These are phyloP conservation scores for Gisinianus flammeolus DNA, from an alignment of 2,888 invertebrate genomes.

Conservation along the genomic window DNA sequence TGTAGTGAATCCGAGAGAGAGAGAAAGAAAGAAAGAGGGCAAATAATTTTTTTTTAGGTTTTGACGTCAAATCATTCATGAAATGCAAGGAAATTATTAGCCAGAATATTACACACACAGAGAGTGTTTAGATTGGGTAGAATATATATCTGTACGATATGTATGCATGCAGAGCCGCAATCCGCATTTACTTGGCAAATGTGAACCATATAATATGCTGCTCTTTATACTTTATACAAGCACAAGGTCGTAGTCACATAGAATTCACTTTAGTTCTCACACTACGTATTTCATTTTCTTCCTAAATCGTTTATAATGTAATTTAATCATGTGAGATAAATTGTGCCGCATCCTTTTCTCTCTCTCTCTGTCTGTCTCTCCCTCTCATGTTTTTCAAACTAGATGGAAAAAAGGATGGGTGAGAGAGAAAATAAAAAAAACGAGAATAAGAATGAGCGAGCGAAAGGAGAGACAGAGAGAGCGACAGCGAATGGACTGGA, in stretches of 20 bases:
- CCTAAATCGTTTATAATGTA: neutral
- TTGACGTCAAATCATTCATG: neutral
- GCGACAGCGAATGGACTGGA: neutral
- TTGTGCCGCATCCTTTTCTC: neutral
- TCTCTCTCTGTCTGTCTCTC: constrained; percentile 7
- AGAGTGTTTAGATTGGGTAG: neutral
- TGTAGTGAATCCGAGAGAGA: neutral
- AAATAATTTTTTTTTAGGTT: neutral
- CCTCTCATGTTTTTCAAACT: neutral
- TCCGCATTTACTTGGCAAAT: neutral
- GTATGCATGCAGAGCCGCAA: no score
- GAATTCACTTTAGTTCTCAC: neutral
- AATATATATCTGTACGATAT: no score
- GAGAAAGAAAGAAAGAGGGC: neutral
- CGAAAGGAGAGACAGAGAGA: neutral
- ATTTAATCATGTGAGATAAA: neutral
- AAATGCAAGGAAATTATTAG: neutral
- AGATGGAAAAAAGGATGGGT: neutral
- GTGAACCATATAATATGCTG: neutral
- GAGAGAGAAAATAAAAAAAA: neutral
- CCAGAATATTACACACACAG: neutral
- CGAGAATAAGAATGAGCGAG: neutral
- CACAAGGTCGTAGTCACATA: neutral
- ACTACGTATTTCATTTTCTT: neutral
- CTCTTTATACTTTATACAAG: neutral